These are phyloP conservation scores for Neodiprion pinetum DNA, from an alignment of 1,140 invertebrate species.

Conservation along the genomic window DNA sequence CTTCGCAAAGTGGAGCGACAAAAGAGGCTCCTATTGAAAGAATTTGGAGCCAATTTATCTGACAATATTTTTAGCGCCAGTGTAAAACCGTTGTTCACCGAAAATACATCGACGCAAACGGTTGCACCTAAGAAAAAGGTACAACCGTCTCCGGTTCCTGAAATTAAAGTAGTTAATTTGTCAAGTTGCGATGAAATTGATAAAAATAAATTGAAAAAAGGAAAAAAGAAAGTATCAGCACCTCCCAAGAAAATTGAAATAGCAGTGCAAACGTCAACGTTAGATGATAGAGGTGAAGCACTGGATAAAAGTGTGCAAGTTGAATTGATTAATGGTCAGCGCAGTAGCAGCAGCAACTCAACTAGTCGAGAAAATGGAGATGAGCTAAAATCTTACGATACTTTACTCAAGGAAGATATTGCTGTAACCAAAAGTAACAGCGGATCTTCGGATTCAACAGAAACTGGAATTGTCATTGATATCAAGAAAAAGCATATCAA, in stretches of 20 bases:
- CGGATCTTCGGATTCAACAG: conserved; percentile 34
- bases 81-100: conserved; percentile 42
- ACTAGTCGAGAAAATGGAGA: neutral
- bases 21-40: conserved; percentile 47
- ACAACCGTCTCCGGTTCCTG: conserved; percentile 31
- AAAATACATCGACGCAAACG: neutral
- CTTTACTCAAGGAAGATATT: conserved; percentile 11
- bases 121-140: conserved; percentile 8
- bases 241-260: conserved; percentile 35
- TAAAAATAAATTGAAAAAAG: conserved; percentile 26
- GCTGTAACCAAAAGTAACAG: conserved; percentile 34
- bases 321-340: conserved; percentile 24
- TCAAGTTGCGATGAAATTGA: conserved; percentile 32
- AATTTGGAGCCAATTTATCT: conserved; percentile 50
- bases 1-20: conserved; percentile 51
- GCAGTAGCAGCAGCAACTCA: conserved; percentile 17
- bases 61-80: conserved; percentile 48
- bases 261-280: conserved; percentile 44
- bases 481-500: conserved; percentile 41
- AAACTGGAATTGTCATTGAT: conserved; percentile 45
- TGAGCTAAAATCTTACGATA: neutral
- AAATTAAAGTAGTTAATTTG: conserved; percentile 52
- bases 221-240: conserved; percentile 12
- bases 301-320: conserved; percentile 52
- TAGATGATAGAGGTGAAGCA: conserved; percentile 22